Base-by-base conservation (phyloP, 2,797 vertebrate species). In the Adrianichthys oophorus region DNA sequence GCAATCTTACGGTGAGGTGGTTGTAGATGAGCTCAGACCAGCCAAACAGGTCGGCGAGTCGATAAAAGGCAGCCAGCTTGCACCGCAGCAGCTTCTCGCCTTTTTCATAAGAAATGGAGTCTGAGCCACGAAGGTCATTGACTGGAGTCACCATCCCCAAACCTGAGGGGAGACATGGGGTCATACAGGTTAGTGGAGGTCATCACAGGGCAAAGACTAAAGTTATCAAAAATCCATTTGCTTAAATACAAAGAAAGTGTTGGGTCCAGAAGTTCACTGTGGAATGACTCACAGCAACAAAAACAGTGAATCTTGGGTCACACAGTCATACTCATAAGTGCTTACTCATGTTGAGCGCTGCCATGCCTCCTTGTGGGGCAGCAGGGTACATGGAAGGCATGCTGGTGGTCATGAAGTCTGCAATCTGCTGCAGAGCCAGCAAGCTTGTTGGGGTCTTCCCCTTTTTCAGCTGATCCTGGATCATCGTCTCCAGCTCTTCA, bases 21-120 rank as follows among this genome's bases (percentile, higher is more conserved):
- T 99, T 99, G 90, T 98, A 99, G 90, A 99, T 99, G 49, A 99
- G 95, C 87, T 98, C 94, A 40, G 97, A 98, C 98, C 98, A 99
- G 67, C 97, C 93, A 29, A 99, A 97, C 73, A 99, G 90, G 78
- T 99, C 98, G 0, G 95, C 93, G 47, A 99, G 91, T 16, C 98
- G 93, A 74, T 99, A 96, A 74, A 99, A 95, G 0, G 97, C 97
- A 0, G 97, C 97, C 65, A 99, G 79, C 77, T 98, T 98, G 88
- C 97, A 99, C 54, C 98, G 93, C 44, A 97, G 79, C 42, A 96
- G 79, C 71, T 99, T 99, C 90, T 99, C 98, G 15, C 95, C 98
- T 78, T 99, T 99, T 67, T 98, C 97, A 15, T 98, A 99, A 16
- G 97, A 97, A 43, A 98, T 96, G 0, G 98, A 99, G 85, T 98